These are phyloP conservation scores for Arothron firmamentum DNA, from an alignment of 2,113 vertebrate genomes.

Conservation along the genomic window DNA sequence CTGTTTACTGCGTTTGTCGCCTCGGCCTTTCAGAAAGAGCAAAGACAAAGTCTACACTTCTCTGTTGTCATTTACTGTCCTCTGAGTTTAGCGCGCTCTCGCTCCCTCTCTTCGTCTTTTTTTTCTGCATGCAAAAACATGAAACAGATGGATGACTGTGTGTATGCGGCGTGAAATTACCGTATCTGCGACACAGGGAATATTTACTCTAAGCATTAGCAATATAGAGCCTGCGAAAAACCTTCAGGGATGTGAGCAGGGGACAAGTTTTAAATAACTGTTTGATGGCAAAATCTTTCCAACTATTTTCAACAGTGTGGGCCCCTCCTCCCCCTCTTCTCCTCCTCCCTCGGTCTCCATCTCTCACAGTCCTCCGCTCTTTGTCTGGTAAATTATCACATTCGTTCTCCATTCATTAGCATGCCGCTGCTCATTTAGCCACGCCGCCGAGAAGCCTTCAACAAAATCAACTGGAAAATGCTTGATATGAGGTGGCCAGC, in stretches of 20 bases:
- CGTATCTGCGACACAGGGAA: constrained; percentile 62
- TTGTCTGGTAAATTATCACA: constrained; percentile 64
- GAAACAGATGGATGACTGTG: constrained; percentile 67
- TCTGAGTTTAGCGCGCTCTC: constrained; percentile 52
- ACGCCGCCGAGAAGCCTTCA: constrained; percentile 65
- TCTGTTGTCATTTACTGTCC: constrained; percentile 70
- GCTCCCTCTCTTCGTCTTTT: constrained; percentile 22
- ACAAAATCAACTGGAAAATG: constrained; percentile 76
- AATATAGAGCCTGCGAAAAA: constrained; percentile 41
- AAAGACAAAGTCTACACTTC: constrained; percentile 56
- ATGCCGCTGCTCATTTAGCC: constrained; percentile 71
- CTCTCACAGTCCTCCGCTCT: constrained; percentile 40
- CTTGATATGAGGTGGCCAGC: constrained; percentile 57
- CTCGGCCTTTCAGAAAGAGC: constrained; percentile 61
- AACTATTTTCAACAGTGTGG: constrained; percentile 49
- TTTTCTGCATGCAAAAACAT: constrained; percentile 58
- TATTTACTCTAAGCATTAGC: constrained; percentile 67
- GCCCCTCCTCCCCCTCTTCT: neutral
- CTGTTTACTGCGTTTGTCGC: constrained; percentile 71
- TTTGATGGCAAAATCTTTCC: constrained; percentile 67
- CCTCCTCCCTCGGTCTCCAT: constrained; percentile 9
- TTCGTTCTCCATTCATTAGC: constrained; percentile 73
- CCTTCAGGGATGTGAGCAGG: constrained; percentile 41
- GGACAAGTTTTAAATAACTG: constrained; percentile 69
- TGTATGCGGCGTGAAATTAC: constrained; percentile 72